A percentile compares a stretch with the other conserved stretches of the same genome.
Evolutionary conservation across 2,888 invertebrate genomes (phyloP).

Genomic region (Arge pagana): DNA sequence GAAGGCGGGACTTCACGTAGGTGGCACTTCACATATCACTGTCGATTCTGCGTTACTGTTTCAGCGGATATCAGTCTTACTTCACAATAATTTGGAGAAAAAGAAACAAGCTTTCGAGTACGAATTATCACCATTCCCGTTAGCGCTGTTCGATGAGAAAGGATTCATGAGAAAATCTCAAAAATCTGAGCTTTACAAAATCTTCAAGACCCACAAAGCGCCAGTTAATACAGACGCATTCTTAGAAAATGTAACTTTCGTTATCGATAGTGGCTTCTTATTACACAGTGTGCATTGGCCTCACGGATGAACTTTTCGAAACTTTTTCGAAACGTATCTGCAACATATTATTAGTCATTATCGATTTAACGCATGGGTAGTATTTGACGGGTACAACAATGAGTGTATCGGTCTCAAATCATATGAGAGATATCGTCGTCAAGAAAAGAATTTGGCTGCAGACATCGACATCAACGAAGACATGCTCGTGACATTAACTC

Average conservation of each 20-base stretch:
- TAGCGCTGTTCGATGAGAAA: conserved; percentile 30
- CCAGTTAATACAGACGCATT: background rate
- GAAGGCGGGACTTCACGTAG: conserved; percentile 5
- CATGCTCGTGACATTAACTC: conserved; percentile 27
- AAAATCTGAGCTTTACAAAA: conserved; percentile 29
- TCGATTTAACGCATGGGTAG: conserved; percentile 22
- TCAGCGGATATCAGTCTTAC: conserved; percentile 33
- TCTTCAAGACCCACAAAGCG: conserved; percentile 11
- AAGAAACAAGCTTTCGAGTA: conserved; percentile 27
- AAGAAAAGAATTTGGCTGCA: conserved; percentile 25
- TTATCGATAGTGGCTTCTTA: conserved; percentile 33
- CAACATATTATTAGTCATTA: conserved; percentile 16
- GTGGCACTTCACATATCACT: conserved; percentile 3
- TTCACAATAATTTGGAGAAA: conserved; percentile 29
- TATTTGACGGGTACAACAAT: conserved; percentile 35
- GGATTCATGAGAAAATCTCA: conserved; percentile 30
- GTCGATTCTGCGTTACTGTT: conserved; percentile 37
- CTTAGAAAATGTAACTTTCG: background rate
- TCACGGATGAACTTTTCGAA: conserved; percentile 24
- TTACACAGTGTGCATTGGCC: conserved; percentile 28
- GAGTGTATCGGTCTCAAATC: conserved; percentile 30
- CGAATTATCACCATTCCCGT: conserved; percentile 34
- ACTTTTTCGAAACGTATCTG: conserved; percentile 23
- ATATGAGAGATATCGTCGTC: conserved; percentile 30
- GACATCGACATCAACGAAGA: conserved; percentile 28